phyloP scores from a whole-genome alignment of 2,113 vertebrate genomes.

The Alectura lathami region DNA sequence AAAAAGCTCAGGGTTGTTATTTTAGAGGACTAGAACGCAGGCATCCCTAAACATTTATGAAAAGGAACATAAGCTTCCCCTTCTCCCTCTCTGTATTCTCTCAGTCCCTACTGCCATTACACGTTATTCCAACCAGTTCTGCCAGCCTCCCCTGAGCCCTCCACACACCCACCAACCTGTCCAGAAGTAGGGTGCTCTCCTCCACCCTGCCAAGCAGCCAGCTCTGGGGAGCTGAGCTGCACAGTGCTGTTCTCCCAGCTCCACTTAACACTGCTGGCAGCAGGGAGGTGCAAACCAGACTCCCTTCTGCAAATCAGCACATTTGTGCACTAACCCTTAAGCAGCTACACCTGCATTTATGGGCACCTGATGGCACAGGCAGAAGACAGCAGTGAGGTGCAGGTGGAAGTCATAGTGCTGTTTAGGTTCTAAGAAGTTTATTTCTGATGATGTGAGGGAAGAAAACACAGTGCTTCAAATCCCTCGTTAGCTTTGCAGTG shows the following conservation, averaged over 20 bases:
- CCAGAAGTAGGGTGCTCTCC: neutral
- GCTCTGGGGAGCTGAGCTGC: accelerated
- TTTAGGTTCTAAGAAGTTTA: neutral
- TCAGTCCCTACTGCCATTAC: neutral
- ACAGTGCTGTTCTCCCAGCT: accelerated
- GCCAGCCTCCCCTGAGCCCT: neutral
- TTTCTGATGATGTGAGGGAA: neutral
- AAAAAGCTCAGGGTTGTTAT: neutral
- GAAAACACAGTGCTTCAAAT: neutral
- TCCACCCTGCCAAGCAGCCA: accelerated
- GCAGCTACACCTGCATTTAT: neutral
- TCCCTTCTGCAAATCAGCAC: accelerated
- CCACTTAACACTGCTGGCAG: accelerated
- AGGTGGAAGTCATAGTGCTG: neutral
- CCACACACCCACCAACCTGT: accelerated
- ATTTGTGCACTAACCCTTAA: neutral
- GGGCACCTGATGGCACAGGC: neutral
- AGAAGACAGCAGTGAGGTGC: neutral
- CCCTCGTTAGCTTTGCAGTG: neutral
- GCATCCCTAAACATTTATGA: neutral
- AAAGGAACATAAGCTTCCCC: accelerated
- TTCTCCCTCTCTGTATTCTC: neutral
- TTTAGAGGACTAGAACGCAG: neutral
- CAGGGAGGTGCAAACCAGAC: accelerated
- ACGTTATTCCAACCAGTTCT: neutral